These are phyloP conservation scores for Spea bombifrons DNA, from an alignment of 2,113 vertebrate species.

Conservation along the genomic window DNA sequence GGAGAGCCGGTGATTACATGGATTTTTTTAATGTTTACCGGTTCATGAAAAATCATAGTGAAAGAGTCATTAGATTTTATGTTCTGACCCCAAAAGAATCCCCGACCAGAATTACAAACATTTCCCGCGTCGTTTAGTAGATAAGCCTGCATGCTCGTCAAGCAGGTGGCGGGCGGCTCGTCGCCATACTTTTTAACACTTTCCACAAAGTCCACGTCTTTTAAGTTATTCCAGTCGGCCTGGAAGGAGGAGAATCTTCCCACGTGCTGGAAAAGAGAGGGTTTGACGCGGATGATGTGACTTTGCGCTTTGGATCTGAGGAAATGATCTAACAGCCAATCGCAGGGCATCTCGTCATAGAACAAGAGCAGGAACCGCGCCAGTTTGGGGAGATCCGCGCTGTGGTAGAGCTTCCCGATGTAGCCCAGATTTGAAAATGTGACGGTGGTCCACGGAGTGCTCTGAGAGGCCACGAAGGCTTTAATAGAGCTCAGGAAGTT, in stretches of 20 bases:
- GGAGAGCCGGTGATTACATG: not conserved
- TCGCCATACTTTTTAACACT: not conserved
- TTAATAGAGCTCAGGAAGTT: constrained; percentile 23
- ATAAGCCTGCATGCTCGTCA: constrained; percentile 38
- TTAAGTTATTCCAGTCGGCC: not conserved
- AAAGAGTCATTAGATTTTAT: not conserved
- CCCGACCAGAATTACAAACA: constrained; percentile 20
- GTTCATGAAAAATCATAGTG: not conserved
- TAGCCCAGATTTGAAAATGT: constrained; percentile 44
- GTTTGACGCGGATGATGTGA: fast-evolving
- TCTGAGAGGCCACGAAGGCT: not conserved
- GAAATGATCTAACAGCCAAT: constrained; percentile 33
- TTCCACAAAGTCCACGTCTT: constrained; percentile 1
- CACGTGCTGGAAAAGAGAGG: not conserved
- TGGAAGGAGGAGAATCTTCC: constrained; percentile 31
- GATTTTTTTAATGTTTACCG: not conserved
- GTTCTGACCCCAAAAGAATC: not conserved
- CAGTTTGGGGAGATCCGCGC: not conserved
- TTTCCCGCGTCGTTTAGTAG: constrained; percentile 8
- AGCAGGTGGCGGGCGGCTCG: constrained; percentile 19
- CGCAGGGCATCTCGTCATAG: constrained; percentile 38
- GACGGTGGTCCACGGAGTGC: not conserved
- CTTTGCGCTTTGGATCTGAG: not conserved
- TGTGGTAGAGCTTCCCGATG: constrained; percentile 19
- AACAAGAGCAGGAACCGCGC: not conserved